phyloP scores from a whole-genome alignment of 2,888 invertebrate species.

The Drosophila crucigera region DNA sequence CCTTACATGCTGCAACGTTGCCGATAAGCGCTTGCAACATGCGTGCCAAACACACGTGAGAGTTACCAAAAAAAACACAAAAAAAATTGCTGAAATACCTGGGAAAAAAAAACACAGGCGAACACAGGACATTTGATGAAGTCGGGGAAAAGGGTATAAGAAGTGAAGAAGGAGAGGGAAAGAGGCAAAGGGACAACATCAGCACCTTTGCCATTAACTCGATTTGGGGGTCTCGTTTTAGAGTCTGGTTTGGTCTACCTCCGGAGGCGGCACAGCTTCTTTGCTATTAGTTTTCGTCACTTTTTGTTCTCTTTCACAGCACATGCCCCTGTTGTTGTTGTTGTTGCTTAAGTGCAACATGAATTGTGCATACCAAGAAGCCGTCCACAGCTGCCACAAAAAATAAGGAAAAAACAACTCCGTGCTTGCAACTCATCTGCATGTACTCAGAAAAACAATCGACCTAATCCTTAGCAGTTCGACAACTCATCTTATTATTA shows the following conservation, averaged over 20 bases:
- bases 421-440: conserved; percentile 60
- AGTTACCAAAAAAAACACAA: conserved; percentile 34
- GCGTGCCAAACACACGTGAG: conserved; percentile 74
- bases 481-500: background rate
- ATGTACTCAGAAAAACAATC: conserved; percentile 21
- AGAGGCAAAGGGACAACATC: conserved; percentile 53
- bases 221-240: conserved; percentile 32
- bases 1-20: conserved; percentile 46
- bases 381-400: conserved; percentile 32
- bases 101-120: background rate
- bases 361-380: conserved; percentile 79
- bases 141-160: background rate
- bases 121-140: background rate
- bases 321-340: conserved; percentile 28
- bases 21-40: conserved; percentile 76
- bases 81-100: background rate
- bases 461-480: rapidly evolving
- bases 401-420: conserved; percentile 2
- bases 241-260: conserved; percentile 11
- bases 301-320: conserved; percentile 4
- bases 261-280: conserved; percentile 49
- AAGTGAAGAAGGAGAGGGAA: background rate
- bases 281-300: conserved; percentile 73
- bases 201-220: conserved; percentile 79
- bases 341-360: conserved; percentile 72